Conservation (phyloP, 2,113 vertebrate species). For the Protobothrops mucrosquamatus region DNA sequence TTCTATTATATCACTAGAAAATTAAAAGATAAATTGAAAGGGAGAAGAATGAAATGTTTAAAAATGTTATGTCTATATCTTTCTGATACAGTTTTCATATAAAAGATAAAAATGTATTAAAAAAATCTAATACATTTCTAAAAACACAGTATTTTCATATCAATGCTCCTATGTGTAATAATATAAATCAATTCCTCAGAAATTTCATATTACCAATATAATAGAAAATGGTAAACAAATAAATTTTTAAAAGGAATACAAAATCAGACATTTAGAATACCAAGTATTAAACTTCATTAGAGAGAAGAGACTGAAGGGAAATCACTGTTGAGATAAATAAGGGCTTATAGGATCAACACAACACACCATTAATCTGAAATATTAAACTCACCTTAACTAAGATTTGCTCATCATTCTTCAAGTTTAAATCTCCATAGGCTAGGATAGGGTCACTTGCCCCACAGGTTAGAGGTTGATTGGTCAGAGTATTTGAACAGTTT, state of each 20-base stretch:
- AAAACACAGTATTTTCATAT: not conserved
- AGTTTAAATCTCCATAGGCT: conserved; percentile 32
- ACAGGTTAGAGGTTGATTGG: conserved; percentile 9
- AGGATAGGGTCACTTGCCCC: conserved; percentile 40
- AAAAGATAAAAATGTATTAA: not conserved
- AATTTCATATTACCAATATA: not conserved
- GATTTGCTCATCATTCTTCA: not conserved
- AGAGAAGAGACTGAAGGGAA: not conserved
- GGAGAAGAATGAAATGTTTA: not conserved
- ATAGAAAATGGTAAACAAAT: not conserved
- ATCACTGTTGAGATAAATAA: not conserved
- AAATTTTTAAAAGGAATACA: not conserved
- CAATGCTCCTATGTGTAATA: not conserved
- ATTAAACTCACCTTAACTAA: not conserved
- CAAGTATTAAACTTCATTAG: not conserved
- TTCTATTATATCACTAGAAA: not conserved
- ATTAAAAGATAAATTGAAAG: not conserved
- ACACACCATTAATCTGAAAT: not conserved
- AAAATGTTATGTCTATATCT: not conserved
- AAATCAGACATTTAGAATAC: not conserved
- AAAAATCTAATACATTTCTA: not conserved
- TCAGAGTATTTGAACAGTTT: not conserved
- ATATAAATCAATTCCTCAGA: not conserved
- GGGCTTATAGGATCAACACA: not conserved
- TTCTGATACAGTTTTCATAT: not conserved